Percentiles rank a stretch among this genome's conserved stretches.
phyloP scores from a whole-genome alignment of 1,140 invertebrate genomes.

The Aricia agestis region DNA sequence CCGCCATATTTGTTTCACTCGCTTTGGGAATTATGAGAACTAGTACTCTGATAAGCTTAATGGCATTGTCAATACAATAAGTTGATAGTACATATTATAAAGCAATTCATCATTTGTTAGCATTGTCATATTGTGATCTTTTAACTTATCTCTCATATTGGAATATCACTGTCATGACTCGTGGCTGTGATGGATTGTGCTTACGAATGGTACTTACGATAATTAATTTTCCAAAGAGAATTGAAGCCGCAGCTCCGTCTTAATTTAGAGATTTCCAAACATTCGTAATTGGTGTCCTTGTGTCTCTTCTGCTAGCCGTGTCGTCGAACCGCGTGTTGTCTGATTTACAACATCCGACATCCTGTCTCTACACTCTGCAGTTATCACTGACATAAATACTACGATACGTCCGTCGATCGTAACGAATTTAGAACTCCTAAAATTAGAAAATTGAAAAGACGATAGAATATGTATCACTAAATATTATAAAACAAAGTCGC shows the following conservation, averaged over 20 bases:
- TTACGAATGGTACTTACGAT: too few relatives aligned
- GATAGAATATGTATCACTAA: too few relatives aligned
- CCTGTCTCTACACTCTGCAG: not conserved
- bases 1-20: not conserved
- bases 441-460: not conserved
- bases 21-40: not conserved
- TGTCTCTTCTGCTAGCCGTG: not conserved
- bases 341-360: slow-evolving; percentile 2
- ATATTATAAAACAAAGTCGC: too few relatives aligned
- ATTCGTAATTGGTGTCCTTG: not conserved
- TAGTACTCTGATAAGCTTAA: slow-evolving; percentile 4
- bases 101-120: not conserved
- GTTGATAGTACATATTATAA: not conserved
- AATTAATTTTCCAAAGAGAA: not conserved
- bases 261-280: too few relatives aligned
- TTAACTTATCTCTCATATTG: not conserved
- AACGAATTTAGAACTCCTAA: not conserved
- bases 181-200: too few relatives aligned
- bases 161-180: not conserved
- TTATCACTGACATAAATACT: slow-evolving; percentile 1
- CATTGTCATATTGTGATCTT: not conserved
- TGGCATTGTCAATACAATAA: slow-evolving; percentile 5
- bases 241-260: too few relatives aligned
- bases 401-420: not conserved
- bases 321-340: not conserved